A percentile compares a stretch with the other conserved stretches of the same genome.
phyloP scores from a whole-genome alignment of 2,797 vertebrate species.

The Galagoides demidoff region DNA sequence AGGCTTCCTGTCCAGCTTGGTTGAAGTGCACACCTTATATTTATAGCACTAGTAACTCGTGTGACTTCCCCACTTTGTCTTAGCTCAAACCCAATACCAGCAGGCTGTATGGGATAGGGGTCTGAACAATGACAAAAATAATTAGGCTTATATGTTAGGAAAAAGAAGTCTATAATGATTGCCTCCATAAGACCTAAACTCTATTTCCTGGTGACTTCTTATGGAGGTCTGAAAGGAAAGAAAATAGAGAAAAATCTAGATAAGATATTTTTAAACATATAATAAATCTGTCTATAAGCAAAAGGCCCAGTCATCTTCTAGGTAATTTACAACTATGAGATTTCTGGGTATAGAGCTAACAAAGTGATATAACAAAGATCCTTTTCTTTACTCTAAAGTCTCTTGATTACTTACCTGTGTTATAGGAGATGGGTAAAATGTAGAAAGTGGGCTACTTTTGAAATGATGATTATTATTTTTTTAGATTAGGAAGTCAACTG shows the following conservation, averaged over 20 bases:
- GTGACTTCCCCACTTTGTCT: background rate
- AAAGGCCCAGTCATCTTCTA: background rate
- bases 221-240: background rate
- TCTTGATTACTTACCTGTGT: background rate
- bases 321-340: background rate
- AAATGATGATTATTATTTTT: background rate
- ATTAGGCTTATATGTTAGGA: background rate
- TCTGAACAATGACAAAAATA: background rate
- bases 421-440: background rate
- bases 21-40: background rate
- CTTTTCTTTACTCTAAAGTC: background rate
- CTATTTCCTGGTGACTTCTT: background rate
- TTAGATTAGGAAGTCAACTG: background rate
- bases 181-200: background rate
- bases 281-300: background rate
- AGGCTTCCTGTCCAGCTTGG: background rate
- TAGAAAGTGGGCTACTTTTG: background rate
- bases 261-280: background rate
- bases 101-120: background rate
- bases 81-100: background rate
- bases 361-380: background rate
- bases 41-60: background rate
- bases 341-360: background rate
- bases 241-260: background rate
- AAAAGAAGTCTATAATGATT: background rate